A percentile compares a stretch with the other conserved stretches of the same genome.
Evolutionary conservation across 2,888 invertebrate species (phyloP).

Genomic region (Arctia plantaginis): DNA sequence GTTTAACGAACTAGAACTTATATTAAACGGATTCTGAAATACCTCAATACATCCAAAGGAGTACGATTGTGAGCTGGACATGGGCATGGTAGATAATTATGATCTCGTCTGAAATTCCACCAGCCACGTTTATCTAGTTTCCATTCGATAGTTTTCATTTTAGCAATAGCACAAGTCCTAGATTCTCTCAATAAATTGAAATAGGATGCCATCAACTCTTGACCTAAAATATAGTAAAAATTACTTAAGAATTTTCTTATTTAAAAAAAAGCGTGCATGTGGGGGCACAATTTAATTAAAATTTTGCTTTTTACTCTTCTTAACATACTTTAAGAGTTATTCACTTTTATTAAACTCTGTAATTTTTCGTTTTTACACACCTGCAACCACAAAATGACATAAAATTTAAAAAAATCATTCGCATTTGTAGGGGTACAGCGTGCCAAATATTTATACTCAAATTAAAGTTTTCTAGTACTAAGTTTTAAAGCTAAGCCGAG

Average conservation of each 20-base stretch:
- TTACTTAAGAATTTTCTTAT: background rate
- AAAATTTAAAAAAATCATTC: no score
- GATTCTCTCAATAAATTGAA: constrained; percentile 74
- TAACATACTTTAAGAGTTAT: no score
- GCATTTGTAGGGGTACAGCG: no score
- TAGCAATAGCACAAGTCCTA: constrained; percentile 66
- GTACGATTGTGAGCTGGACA: constrained; percentile 73
- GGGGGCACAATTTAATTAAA: background rate
- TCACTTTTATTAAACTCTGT: no score
- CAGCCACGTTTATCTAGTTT: constrained; percentile 76
- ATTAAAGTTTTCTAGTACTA: no score
- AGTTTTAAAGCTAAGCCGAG: no score
- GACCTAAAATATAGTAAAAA: constrained; percentile 65
- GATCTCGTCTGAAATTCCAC: constrained; percentile 71
- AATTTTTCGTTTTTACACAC: no score
- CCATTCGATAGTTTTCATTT: constrained; percentile 81
- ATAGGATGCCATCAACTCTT: constrained; percentile 81
- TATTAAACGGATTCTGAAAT: constrained; percentile 16
- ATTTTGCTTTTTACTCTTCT: no score
- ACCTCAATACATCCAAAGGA: constrained; percentile 76
- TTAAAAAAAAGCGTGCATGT: background rate
- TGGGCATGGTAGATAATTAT: constrained; percentile 69
- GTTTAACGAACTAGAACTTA: no score
- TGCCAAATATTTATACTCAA: no score
- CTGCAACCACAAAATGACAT: no score